Evolutionary conservation across 2,113 vertebrate genomes (phyloP), one percentile per base, ranked within the genome.

Genomic region (Pavo muticus): DNA sequence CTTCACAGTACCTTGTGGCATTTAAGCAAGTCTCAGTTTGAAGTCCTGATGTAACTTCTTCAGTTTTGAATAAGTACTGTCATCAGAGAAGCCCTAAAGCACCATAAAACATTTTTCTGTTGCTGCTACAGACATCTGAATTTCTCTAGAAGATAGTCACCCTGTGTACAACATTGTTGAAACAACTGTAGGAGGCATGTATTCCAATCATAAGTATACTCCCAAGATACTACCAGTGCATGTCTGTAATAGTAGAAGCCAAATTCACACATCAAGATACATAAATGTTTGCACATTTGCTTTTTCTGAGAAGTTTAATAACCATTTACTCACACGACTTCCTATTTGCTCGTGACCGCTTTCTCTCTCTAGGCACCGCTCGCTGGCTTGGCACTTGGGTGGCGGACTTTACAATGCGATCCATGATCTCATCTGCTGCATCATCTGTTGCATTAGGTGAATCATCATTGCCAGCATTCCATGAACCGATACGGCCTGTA

Each of bases 341-440:
- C 59, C 99, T 98, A 95, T 99, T 99, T 92, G 98, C 99, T 76
- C 99, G 97, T 77, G 99, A 99, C 32, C 99, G 97, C 80, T 98
- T 99, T 95, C 99, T 98, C 96, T 99, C 99, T 35, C 99, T 98
- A 18, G 99, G 99, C 84, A 98, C 98, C 2, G 97, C 97, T 94
- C 99, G 97, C 96, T 98, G 99, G 93, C 98, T 98, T 96, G 99
- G 99, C 96, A 98, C 98, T 98, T 99, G 99, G 85, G 99, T 99
- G 96, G 99, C 99, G 0, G 99, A 99, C 95, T 99, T 98, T 12
- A 99, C 99, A 2, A 99, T 99, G 82, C 98, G 98, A 96, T 99
- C 99, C 99, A 99, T 99, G 97, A 99, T 99, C 97, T 99, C 99
- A 88, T 99, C 99, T 1, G 99, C 99, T 1, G 99, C 98, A 1